phyloP scores from a whole-genome alignment of 2,113 vertebrate species.

The Strix uralensis region DNA sequence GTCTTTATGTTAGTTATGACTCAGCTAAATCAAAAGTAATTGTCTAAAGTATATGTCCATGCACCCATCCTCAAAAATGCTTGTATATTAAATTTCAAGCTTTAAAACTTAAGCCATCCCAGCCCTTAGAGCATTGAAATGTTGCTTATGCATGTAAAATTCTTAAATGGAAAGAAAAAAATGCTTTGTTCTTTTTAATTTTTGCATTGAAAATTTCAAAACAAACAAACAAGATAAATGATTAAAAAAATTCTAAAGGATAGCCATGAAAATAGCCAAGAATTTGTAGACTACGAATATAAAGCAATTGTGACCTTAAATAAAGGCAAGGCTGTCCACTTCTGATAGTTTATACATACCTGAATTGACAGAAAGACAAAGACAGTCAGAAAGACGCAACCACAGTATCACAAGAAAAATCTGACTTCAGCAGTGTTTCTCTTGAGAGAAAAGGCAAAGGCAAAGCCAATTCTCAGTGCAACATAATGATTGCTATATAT shows the following conservation, averaged over 20 bases:
- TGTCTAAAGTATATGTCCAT: neutral
- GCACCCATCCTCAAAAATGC: neutral
- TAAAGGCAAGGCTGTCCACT: neutral
- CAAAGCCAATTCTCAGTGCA: neutral
- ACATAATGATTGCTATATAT: rapidly evolving
- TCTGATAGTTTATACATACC: neutral
- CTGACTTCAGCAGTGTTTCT: neutral
- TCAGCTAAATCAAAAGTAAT: neutral
- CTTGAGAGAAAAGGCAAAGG: neutral
- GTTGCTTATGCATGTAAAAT: neutral
- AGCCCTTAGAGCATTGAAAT: neutral
- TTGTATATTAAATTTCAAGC: neutral
- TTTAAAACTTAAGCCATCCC: neutral
- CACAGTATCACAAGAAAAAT: neutral
- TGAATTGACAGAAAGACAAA: neutral
- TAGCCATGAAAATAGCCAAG: neutral
- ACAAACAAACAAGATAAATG: neutral
- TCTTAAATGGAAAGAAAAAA: neutral
- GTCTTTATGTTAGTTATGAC: neutral
- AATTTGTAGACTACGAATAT: neutral
- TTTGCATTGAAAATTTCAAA: neutral
- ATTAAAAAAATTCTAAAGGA: neutral
- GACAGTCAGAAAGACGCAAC: neutral
- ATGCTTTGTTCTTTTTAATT: neutral
- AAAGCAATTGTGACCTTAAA: neutral